phyloP scores from a whole-genome alignment of 2,113 vertebrate genomes.

The Gnathonemus echidnorhynchus region DNA sequence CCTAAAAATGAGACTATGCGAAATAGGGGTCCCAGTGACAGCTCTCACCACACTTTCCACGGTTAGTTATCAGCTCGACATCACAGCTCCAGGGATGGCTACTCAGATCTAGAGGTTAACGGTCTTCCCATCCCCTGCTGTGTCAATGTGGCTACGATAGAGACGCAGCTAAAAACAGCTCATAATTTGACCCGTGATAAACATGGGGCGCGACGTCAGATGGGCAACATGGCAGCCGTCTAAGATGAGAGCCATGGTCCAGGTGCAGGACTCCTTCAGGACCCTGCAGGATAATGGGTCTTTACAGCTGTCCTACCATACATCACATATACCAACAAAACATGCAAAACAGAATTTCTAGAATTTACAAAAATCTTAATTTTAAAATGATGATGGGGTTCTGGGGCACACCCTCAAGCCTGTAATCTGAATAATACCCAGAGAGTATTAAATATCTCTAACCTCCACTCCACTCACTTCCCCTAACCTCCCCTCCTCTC shows the following conservation, averaged over 20 bases:
- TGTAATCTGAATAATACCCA: not conserved
- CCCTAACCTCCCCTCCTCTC: not conserved
- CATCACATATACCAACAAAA: not conserved
- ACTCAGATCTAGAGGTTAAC: not conserved
- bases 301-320: not conserved
- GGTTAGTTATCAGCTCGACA: not conserved
- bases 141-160: not conserved
- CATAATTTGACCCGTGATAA: not conserved
- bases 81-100: not conserved
- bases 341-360: not conserved
- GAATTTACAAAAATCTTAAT: not conserved
- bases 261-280: not conserved
- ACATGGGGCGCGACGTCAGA: not conserved
- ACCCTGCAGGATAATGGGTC: not conserved
- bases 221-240: not conserved
- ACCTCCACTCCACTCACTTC: not conserved
- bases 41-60: not conserved
- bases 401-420: not conserved
- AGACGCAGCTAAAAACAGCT: not conserved
- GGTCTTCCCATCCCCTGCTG: not conserved
- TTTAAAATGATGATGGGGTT: not conserved
- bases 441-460: not conserved
- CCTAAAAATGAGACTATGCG: conserved; percentile 2
- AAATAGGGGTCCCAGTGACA: not conserved
- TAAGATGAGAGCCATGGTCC: not conserved